Conservation (phyloP, 2,797 vertebrate genomes). For the Notolepis coatsorum region DNA sequence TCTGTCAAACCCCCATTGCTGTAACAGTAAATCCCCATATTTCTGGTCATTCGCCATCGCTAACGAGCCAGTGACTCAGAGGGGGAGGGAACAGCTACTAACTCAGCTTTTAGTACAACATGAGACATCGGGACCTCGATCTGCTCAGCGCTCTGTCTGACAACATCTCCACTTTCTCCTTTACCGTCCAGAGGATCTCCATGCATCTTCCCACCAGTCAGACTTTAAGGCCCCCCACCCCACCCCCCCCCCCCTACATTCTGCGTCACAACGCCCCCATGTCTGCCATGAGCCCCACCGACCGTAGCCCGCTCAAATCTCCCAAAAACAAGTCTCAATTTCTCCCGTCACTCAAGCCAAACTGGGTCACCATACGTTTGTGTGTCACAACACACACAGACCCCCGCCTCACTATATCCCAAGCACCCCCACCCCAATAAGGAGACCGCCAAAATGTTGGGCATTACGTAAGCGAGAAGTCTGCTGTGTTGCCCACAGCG, state of each 20-base stretch:
- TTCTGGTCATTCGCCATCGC: constrained; percentile 10
- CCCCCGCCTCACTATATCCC: constrained; percentile 23
- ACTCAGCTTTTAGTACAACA: constrained; percentile 19
- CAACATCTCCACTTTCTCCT: constrained; percentile 6
- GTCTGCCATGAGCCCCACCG: constrained; percentile 4
- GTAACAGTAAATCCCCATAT: constrained; percentile 39
- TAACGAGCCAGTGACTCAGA: constrained; percentile 38
- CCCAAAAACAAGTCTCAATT: constrained; percentile 49
- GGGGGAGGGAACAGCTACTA: background rate
- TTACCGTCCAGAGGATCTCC: background rate
- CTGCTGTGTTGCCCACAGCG: constrained; percentile 58
- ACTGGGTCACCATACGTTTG: constrained; percentile 72
- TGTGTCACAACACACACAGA: constrained; percentile 26
- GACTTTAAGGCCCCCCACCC: background rate
- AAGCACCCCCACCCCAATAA: constrained; percentile 19
- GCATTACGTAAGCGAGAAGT: constrained; percentile 76
- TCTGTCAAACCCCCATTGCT: background rate
- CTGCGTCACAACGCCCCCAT: background rate
- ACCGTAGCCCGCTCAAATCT: constrained; percentile 43
- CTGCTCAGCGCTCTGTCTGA: constrained; percentile 2
- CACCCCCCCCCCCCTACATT: background rate
- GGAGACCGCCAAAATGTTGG: constrained; percentile 70
- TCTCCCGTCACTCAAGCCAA: constrained; percentile 36
- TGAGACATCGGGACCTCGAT: constrained; percentile 32
- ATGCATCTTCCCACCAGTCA: constrained; percentile 1